Evolutionary conservation across 2,797 vertebrate genomes (phyloP).

Genomic region (Epinephelus coioides): DNA sequence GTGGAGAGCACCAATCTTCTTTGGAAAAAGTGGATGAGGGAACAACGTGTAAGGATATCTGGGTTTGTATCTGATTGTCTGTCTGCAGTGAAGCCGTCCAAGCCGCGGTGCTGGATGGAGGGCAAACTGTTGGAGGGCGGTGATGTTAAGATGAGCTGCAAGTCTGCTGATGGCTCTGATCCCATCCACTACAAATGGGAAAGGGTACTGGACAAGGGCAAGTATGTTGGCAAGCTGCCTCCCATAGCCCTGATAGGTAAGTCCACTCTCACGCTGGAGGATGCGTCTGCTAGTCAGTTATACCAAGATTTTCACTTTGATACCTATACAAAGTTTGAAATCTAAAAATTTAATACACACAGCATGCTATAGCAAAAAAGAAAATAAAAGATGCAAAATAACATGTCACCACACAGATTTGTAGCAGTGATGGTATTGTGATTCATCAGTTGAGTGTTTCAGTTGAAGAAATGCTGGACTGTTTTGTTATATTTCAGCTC

Average conservation of each 20-base stretch:
- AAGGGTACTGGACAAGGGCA: conserved; percentile 86
- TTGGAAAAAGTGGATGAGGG: conserved; percentile 3
- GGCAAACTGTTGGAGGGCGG: conserved; percentile 89
- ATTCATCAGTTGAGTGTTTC: conserved; percentile 11
- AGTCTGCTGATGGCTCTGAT: conserved; percentile 90
- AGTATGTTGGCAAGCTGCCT: conserved; percentile 86
- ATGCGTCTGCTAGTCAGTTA: not conserved
- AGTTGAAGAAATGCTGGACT: conserved; percentile 6
- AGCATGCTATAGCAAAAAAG: not conserved
- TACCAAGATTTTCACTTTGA: not conserved
- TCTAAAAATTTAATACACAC: not conserved
- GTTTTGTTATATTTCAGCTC: conserved; percentile 16
- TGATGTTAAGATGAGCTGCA: conserved; percentile 91
- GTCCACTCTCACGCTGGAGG: conserved; percentile 36
- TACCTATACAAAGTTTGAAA: not conserved
- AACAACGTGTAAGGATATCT: conserved; percentile 10
- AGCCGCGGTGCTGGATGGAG: conserved; percentile 93
- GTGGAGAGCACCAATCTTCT: not conserved
- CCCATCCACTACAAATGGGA: conserved; percentile 93
- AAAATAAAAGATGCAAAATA: not conserved
- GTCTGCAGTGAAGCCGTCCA: conserved; percentile 91
- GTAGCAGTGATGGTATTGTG: not conserved
- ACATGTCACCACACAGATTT: not conserved
- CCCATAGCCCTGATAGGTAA: conserved; percentile 88
- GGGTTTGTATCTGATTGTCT: conserved; percentile 25